Evolutionary conservation across 1,140 invertebrate genomes (phyloP).

Genomic region (Musca domestica): DNA sequence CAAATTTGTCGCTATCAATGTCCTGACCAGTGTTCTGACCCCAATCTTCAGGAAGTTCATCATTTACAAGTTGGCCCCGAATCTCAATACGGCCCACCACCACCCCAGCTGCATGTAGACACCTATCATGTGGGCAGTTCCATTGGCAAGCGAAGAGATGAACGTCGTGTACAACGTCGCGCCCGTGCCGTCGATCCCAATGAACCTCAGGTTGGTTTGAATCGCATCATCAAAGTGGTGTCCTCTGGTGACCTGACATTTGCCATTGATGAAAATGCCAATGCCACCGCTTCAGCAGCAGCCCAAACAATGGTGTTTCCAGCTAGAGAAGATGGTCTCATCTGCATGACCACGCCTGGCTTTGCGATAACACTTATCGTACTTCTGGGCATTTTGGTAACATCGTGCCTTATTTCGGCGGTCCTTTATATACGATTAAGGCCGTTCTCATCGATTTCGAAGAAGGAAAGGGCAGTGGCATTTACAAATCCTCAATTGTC

Average conservation of each 20-base stretch:
- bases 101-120: constrained; percentile 59
- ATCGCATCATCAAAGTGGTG: constrained; percentile 79
- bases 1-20: constrained; percentile 92
- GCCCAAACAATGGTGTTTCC: constrained; percentile 71
- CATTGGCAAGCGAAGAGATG: constrained; percentile 69
- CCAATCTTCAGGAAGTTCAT: constrained; percentile 56
- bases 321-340: constrained; percentile 64
- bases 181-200: constrained; percentile 59
- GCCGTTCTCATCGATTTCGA: constrained; percentile 63
- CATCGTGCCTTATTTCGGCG: constrained; percentile 79
- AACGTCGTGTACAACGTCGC: constrained; percentile 67
- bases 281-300: constrained; percentile 56
- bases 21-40: constrained; percentile 82
- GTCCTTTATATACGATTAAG: constrained; percentile 77
- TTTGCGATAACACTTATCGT: constrained; percentile 82
- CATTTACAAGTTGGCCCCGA: constrained; percentile 60
- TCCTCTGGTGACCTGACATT: constrained; percentile 84
- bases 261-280: constrained; percentile 65
- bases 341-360: constrained; percentile 89
- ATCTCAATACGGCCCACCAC: constrained; percentile 68
- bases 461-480: constrained; percentile 57
- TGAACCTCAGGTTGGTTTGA: constrained; percentile 77
- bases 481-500: constrained; percentile 52
- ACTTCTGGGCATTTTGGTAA: constrained; percentile 74
- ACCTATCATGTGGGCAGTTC: constrained; percentile 58